phyloP scores from a whole-genome alignment of 2,113 vertebrate species.

The Sphaerodactylus townsendi region DNA sequence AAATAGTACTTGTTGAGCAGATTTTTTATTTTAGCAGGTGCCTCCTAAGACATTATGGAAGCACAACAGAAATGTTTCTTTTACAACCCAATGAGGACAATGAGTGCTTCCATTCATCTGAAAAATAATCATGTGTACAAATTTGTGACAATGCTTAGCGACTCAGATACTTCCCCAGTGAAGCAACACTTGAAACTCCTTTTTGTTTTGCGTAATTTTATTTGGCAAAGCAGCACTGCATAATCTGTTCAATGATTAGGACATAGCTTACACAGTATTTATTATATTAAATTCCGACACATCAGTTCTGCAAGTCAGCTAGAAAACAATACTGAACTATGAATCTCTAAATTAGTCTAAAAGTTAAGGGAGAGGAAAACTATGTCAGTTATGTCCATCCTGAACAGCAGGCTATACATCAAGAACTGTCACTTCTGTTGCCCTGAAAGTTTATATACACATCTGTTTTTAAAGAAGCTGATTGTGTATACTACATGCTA shows the following conservation, averaged over 20 bases:
- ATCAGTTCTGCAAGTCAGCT: conserved; percentile 74
- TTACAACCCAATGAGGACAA: neutral
- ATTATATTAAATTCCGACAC: conserved; percentile 62
- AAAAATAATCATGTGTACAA: neutral
- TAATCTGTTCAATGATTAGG: conserved; percentile 71
- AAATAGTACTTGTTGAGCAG: neutral
- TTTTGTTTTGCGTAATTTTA: conserved; percentile 79
- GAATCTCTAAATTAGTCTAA: conserved; percentile 38
- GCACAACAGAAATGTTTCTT: neutral
- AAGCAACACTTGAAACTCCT: conserved; percentile 47
- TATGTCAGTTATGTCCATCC: conserved; percentile 61
- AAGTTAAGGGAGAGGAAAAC: conserved; percentile 45
- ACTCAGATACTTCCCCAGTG: conserved; percentile 3
- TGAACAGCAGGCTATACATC: conserved; percentile 63
- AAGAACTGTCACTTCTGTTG: conserved; percentile 60
- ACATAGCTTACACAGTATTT: conserved; percentile 73
- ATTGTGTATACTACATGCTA: conserved; percentile 82
- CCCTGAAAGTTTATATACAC: conserved; percentile 71
- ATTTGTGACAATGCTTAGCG: neutral
- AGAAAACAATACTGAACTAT: conserved; percentile 62
- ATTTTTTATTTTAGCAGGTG: neutral
- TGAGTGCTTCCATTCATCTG: neutral
- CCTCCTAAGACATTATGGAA: neutral
- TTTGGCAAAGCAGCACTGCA: conserved; percentile 89
- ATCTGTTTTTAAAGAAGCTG: conserved; percentile 76